phyloP scores from a whole-genome alignment of 2,113 vertebrate genomes.

The Cyprichromis sp. region DNA sequence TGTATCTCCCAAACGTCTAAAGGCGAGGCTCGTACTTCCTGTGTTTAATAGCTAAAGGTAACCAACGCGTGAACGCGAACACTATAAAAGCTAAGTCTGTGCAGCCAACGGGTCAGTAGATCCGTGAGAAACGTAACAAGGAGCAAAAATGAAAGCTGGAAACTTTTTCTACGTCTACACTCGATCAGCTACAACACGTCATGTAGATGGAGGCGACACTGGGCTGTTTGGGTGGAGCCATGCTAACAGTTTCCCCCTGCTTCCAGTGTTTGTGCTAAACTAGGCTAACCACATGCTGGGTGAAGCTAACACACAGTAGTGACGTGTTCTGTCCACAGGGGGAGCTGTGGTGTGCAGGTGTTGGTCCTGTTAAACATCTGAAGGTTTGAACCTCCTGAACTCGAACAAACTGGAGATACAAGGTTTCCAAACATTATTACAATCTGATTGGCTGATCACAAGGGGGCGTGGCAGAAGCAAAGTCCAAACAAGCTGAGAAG shows the following conservation, averaged over 20 bases:
- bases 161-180: background rate
- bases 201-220: background rate
- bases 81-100: background rate
- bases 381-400: background rate
- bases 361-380: background rate
- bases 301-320: background rate
- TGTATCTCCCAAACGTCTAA: background rate
- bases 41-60: background rate
- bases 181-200: background rate
- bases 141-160: no score
- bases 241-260: background rate
- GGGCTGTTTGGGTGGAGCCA: background rate
- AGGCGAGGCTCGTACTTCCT: background rate
- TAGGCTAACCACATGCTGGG: background rate
- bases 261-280: background rate
- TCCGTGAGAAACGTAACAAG: background rate
- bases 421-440: conserved; percentile 1
- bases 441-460: conserved; percentile 11
- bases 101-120: background rate
- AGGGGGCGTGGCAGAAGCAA: background rate
- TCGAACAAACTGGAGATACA: background rate
- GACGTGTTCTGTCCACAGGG: background rate
- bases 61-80: background rate
- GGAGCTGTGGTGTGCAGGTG: background rate
- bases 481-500: conserved; percentile 7